These are phyloP conservation scores for Manis javanica DNA, from an alignment of 2,797 vertebrate genomes.

Conservation along the genomic window DNA sequence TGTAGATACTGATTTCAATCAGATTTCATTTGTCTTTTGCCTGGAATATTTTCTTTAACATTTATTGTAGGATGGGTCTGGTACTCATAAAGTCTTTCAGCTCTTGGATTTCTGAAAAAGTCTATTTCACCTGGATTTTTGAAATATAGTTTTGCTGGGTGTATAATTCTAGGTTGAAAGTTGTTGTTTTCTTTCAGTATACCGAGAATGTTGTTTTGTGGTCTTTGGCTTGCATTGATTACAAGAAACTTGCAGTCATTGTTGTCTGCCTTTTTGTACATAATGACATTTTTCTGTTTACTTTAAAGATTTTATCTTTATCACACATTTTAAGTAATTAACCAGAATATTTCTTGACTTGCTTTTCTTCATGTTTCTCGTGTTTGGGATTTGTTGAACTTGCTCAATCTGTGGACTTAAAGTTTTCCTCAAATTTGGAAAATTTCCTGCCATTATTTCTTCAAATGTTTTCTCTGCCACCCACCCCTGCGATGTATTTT, in stretches of 20 bases:
- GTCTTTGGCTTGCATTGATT: background rate
- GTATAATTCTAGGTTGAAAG: background rate
- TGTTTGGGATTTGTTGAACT: background rate
- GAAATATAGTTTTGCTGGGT: background rate
- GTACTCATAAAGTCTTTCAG: background rate
- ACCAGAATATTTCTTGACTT: background rate
- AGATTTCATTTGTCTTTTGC: background rate
- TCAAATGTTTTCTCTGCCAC: background rate
- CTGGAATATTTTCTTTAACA: background rate
- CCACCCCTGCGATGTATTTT: background rate
- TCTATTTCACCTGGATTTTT: background rate
- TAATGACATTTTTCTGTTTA: background rate
- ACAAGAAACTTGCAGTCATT: background rate
- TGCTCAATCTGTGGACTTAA: background rate
- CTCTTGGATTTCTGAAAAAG: background rate
- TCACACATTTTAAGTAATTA: background rate
- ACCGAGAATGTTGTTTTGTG: background rate
- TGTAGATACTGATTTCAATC: background rate
- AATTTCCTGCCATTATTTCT: background rate
- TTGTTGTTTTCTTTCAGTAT: background rate
- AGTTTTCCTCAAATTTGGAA: background rate
- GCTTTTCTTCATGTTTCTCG: background rate
- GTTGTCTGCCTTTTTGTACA: background rate
- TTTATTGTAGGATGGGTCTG: background rate
- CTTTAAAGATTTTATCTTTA: background rate